A percentile compares a stretch with the other conserved stretches of the same genome.
Evolutionary conservation across 2,888 invertebrate species (phyloP).

Genomic region (Fragum fragum): DNA sequence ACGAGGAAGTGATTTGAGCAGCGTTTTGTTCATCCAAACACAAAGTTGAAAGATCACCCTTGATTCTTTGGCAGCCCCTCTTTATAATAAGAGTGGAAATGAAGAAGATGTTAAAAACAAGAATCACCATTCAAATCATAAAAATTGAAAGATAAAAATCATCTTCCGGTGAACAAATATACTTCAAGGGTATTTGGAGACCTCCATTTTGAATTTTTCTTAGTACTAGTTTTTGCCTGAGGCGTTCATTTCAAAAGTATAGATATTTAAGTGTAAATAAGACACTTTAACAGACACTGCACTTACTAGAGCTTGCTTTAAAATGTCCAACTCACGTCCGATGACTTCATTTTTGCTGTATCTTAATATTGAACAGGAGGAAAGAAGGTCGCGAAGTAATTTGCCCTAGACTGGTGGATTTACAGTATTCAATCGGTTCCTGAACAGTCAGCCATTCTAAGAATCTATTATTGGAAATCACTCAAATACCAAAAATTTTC

Average conservation of each 20-base stretch:
- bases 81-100: too few relatives aligned
- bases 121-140: too few relatives aligned
- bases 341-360: slow-evolving; percentile 9
- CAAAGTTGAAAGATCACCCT: too few relatives aligned
- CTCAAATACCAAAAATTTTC: not conserved
- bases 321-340: slow-evolving; percentile 15
- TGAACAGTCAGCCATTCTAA: not conserved
- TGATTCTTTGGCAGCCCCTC: too few relatives aligned
- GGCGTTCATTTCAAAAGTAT: not conserved
- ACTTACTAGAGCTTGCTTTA: not conserved
- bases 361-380: not conserved
- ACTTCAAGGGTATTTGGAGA: slow-evolving; percentile 2
- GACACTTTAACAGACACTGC: not conserved
- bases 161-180: not conserved
- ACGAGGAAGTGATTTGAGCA: not conserved
- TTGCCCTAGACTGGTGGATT: not conserved
- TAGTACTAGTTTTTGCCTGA: slow-evolving; percentile 18
- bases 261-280: not conserved
- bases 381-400: not conserved
- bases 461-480: not conserved
- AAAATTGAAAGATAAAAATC: not conserved
- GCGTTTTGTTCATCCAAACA: not conserved
- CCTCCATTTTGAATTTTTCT: slow-evolving; percentile 23
- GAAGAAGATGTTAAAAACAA: too few relatives aligned
- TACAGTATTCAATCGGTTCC: not conserved